Conservation (phyloP, 2,113 vertebrate species). For the Neopipo cinnamomea region DNA sequence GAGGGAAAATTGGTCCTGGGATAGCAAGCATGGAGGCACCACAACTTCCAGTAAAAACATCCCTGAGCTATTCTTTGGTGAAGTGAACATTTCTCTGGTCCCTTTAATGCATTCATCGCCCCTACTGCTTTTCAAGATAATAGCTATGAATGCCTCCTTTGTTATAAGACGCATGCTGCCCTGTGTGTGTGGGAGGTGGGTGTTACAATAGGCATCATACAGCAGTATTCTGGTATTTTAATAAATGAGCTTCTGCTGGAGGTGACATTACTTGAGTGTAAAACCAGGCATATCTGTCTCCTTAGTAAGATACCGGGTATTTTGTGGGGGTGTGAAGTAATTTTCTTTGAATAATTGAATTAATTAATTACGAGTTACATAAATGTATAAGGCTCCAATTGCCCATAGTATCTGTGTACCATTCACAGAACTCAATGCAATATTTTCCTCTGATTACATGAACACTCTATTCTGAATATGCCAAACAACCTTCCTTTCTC, state of each 20-base stretch:
- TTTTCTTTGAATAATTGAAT: conserved; percentile 67
- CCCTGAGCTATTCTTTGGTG: neutral
- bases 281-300: conserved; percentile 61
- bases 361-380: conserved; percentile 60
- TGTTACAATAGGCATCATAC: conserved; percentile 58
- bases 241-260: conserved; percentile 61
- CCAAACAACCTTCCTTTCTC: conserved; percentile 40
- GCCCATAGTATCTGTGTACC: conserved; percentile 57
- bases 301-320: conserved; percentile 30
- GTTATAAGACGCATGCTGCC: conserved; percentile 25
- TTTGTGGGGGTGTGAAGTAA: conserved; percentile 50
- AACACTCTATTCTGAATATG: conserved; percentile 45
- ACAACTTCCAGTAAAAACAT: neutral
- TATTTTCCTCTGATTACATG: conserved; percentile 59
- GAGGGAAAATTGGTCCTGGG: neutral
- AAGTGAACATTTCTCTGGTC: neutral
- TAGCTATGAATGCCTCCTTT: conserved; percentile 51
- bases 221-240: conserved; percentile 58
- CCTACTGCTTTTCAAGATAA: conserved; percentile 40
- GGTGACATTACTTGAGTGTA: conserved; percentile 55
- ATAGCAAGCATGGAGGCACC: neutral
- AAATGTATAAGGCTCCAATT: conserved; percentile 29
- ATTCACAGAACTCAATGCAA: conserved; percentile 59
- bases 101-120: conserved; percentile 1
- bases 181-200: conserved; percentile 53